Percentiles rank a stretch among this genome's conserved stretches.
Conservation (phyloP, 1,140 invertebrate genomes). For the Hylyphantes graminicola region DNA sequence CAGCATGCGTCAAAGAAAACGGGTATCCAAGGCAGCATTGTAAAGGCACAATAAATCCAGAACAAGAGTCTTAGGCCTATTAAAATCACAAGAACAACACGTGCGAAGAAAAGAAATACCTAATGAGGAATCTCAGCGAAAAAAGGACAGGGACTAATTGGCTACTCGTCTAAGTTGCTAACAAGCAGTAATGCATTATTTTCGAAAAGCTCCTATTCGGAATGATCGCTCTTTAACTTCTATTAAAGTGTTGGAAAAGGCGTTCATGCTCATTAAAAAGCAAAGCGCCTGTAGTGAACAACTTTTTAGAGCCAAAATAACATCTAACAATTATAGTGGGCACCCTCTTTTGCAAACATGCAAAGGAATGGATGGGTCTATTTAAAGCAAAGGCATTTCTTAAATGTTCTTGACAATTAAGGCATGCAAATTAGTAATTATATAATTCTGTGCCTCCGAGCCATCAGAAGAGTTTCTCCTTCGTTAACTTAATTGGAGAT, state of each 20-base stretch:
- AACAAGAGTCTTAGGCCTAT: conserved; percentile 35
- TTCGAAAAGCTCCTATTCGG: conserved; percentile 4
- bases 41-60: no score
- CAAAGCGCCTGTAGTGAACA: conserved; percentile 14
- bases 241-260: conserved; percentile 22
- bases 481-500: no score
- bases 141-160: conserved; percentile 50
- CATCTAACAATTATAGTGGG: neutral
- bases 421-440: no score
- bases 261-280: conserved; percentile 43
- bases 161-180: conserved; percentile 51
- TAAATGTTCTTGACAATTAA: no score
- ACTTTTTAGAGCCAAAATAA: no score
- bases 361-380: no score
- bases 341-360: neutral
- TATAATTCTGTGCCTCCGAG: no score
- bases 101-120: conserved; percentile 41
- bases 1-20: no score
- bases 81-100: conserved; percentile 39
- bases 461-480: no score
- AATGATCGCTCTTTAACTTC: conserved; percentile 40
- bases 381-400: no score
- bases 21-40: no score
- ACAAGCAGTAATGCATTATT: conserved; percentile 59
- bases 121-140: conserved; percentile 37